These are phyloP conservation scores for Stegodyphus dumicola DNA, from an alignment of 1,140 invertebrate species.

Conservation along the genomic window DNA sequence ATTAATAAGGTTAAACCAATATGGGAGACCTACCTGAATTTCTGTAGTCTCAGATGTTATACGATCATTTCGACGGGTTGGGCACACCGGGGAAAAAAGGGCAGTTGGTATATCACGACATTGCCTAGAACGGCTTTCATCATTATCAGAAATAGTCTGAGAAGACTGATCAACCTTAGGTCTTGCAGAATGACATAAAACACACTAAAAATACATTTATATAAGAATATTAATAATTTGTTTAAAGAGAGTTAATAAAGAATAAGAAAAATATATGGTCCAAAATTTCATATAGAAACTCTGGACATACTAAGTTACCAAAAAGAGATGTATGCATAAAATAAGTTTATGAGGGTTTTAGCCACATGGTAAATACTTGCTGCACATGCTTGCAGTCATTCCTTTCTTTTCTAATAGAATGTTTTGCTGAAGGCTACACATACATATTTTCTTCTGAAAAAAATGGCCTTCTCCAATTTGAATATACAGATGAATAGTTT, in stretches of 20 bases:
- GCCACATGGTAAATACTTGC: too few relatives aligned
- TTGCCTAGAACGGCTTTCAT: constrained; percentile 25
- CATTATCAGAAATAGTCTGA: constrained; percentile 42
- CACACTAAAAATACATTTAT: constrained; percentile 31
- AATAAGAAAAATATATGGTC: neutral
- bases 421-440: too few relatives aligned
- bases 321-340: neutral
- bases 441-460: too few relatives aligned
- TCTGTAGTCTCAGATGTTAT: constrained; percentile 43
- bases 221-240: neutral
- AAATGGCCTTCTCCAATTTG: too few relatives aligned
- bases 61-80: constrained; percentile 43
- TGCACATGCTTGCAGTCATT: too few relatives aligned
- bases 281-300: too few relatives aligned
- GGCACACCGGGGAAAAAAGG: constrained; percentile 29
- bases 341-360: too few relatives aligned
- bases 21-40: constrained; percentile 20
- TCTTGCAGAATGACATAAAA: constrained; percentile 55
- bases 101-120: constrained; percentile 24
- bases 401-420: too few relatives aligned
- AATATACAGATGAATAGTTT: too few relatives aligned
- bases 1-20: too few relatives aligned
- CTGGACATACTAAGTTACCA: too few relatives aligned
- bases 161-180: constrained; percentile 48
- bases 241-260: neutral